Conservation (phyloP, 1,140 invertebrate species). For the Drosophila bocqueti region DNA sequence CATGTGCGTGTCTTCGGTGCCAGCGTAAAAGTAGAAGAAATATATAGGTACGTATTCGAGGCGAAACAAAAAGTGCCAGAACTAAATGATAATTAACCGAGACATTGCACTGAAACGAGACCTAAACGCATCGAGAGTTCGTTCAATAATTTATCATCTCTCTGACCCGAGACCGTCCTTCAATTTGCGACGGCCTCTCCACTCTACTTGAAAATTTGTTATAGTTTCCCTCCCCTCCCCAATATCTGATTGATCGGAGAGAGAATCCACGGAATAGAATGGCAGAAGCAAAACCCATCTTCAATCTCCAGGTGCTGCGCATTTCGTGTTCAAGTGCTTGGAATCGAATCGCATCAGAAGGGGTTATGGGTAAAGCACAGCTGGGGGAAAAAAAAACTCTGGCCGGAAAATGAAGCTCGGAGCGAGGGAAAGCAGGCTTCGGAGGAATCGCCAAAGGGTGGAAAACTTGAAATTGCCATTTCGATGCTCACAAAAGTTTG, state of each 20-base stretch:
- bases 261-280: constrained; percentile 5
- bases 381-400: background rate
- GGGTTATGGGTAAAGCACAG: constrained; percentile 19
- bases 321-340: constrained; percentile 50
- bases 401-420: background rate
- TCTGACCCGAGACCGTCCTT: constrained; percentile 33
- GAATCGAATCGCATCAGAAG: constrained; percentile 21
- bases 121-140: constrained; percentile 4
- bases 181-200: constrained; percentile 27
- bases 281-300: constrained; percentile 17
- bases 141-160: constrained; percentile 52
- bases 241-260: constrained; percentile 22
- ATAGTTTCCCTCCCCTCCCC: constrained; percentile 26
- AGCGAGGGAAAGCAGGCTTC: background rate
- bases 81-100: constrained; percentile 80
- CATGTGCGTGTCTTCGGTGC: constrained; percentile 66
- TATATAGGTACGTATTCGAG: background rate
- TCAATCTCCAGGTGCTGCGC: constrained; percentile 35
- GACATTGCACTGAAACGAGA: constrained; percentile 26
- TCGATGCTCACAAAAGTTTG: constrained; percentile 47
- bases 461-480: constrained; percentile 69
- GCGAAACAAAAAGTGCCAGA: constrained; percentile 73
- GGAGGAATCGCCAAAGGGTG: constrained; percentile 18
- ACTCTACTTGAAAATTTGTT: constrained; percentile 45
- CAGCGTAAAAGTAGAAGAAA: constrained; percentile 11